Evolutionary conservation across 2,113 vertebrate species (phyloP).

Genomic region (Regulus satrapa): DNA sequence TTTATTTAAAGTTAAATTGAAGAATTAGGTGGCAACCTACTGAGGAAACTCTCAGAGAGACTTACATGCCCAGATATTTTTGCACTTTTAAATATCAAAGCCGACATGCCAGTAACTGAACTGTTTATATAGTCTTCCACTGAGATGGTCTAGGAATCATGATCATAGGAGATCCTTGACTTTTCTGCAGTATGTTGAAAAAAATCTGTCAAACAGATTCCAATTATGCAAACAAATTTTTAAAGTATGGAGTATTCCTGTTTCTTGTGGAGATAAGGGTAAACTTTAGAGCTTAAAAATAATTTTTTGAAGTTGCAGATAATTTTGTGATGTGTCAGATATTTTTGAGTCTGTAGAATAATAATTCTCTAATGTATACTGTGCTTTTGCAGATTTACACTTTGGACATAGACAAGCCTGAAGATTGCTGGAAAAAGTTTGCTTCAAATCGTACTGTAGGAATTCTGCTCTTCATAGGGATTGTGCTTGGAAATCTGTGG

Average conservation of each 20-base stretch:
- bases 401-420: slow-evolving; percentile 85
- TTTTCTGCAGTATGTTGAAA: neutral
- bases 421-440: slow-evolving; percentile 96
- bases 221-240: neutral
- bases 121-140: neutral
- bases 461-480: slow-evolving; percentile 84
- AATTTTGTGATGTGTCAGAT: neutral
- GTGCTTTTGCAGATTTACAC: slow-evolving; percentile 80
- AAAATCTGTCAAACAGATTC: neutral
- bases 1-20: neutral
- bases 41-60: neutral
- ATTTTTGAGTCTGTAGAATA: neutral
- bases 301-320: neutral
- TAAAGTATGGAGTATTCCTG: neutral
- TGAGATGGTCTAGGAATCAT: neutral
- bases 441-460: slow-evolving; percentile 88
- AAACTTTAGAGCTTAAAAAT: neutral
- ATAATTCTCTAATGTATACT: neutral
- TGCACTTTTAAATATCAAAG: neutral
- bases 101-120: neutral
- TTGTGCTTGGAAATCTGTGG: slow-evolving; percentile 86
- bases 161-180: neutral
- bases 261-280: neutral
- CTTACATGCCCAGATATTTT: neutral
- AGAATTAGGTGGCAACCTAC: neutral